Evolutionary conservation across 1,140 invertebrate species (phyloP), one percentile per base, ranked within the genome.

Genomic region (Lordiphosa clarofinis): DNA sequence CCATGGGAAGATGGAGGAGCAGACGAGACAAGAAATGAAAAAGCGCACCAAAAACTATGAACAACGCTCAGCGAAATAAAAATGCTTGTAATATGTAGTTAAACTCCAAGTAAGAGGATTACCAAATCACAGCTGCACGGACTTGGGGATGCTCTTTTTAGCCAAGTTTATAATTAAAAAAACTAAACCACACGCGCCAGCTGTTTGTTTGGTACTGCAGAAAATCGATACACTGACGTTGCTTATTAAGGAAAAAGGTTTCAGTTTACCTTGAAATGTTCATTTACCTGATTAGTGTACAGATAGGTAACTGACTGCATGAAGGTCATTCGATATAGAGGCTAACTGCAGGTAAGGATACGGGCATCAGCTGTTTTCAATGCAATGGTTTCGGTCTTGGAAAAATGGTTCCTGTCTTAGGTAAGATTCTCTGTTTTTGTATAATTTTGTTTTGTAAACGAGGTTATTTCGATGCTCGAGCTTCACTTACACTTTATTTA

Each of bases 71-170:
- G 53, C 66, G 61, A 76, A 82, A 82, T 84, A 84, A 82, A 76
- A 82, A 54, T 82, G 67, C 72, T 82, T 82, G 76, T 82, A 82
- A 82, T 82, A 84, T 76, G 78, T 82, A 82, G 75, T 67, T 67
- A 79, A 79, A 82, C 63, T 40, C 44, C 58, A 73, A 61, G 50
- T 53, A 56, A 60, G 56, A 56, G 19, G 13, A 60, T 50, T 44
- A 56, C 5, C 0, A 1, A 0, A 2, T 8, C 0, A 4, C 6
- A 1, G 0, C 12, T n/a, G 1, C 5, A 4, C 8, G 28, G 65
- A 56, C 56, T 54, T 0, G 0, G 0, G 3, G 7, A 66, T 74
- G 35, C 60, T 21, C 52, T 61, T 6, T 37, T 37, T n/a, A n/a
- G n/a, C 9, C 11, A 33, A 9, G 0, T 4, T 43, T 6, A 13